phyloP scores from a whole-genome alignment of 1,140 invertebrate species.

The Hycleus phaleratus region DNA sequence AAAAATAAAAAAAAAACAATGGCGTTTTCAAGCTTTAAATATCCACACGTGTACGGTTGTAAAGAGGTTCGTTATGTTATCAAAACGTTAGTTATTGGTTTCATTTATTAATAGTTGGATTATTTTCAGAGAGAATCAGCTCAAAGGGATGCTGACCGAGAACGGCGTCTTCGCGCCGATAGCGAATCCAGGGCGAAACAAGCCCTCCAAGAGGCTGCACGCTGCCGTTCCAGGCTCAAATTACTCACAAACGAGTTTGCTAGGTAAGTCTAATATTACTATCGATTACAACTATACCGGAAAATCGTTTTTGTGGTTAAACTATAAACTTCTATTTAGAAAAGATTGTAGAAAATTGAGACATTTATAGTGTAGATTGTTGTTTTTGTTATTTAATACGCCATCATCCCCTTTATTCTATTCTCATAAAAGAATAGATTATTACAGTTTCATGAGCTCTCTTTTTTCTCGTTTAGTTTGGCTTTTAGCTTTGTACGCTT shows the following conservation, averaged over 20 bases:
- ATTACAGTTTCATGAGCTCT: too few relatives aligned
- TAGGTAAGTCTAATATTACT: slow-evolving; percentile 41
- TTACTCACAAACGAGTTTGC: slow-evolving; percentile 49
- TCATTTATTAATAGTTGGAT: too few relatives aligned
- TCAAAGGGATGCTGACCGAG: slow-evolving; percentile 54
- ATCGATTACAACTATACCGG: too few relatives aligned
- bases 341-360: too few relatives aligned
- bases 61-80: too few relatives aligned
- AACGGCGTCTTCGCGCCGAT: slow-evolving; percentile 49
- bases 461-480: neutral
- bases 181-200: slow-evolving; percentile 49
- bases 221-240: slow-evolving; percentile 47
- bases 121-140: slow-evolving; percentile 50
- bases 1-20: neutral
- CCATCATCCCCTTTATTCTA: too few relatives aligned
- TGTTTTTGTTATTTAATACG: too few relatives aligned
- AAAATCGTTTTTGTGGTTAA: too few relatives aligned
- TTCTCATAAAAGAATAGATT: too few relatives aligned
- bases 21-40: slow-evolving; percentile 6
- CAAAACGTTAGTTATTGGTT: too few relatives aligned
- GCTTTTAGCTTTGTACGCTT: neutral
- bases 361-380: too few relatives aligned
- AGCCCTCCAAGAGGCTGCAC: slow-evolving; percentile 47
- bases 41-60: neutral
- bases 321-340: too few relatives aligned